These are phyloP conservation scores for Sebastes glaucus DNA, from an alignment of 2,797 vertebrate species.

Conservation along the genomic window DNA sequence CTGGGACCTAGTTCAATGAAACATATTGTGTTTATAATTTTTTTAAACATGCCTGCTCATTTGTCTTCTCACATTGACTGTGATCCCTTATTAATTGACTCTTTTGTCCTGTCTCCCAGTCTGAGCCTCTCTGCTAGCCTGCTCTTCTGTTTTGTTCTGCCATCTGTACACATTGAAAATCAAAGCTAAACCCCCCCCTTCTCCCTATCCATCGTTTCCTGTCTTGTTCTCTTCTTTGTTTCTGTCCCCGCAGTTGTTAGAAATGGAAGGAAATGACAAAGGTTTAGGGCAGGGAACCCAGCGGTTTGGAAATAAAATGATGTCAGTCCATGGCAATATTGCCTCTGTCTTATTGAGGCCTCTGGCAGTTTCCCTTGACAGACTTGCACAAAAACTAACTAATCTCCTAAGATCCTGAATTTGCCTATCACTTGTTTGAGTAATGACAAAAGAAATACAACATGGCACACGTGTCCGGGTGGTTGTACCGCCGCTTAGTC, in stretches of 20 bases:
- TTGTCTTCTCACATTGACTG: conserved; percentile 24
- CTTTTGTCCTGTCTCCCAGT: conserved; percentile 40
- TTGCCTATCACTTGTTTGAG: not conserved
- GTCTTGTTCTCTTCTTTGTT: conserved; percentile 17
- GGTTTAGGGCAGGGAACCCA: not conserved
- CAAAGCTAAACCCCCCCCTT: conserved; percentile 3
- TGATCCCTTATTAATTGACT: conserved; percentile 48
- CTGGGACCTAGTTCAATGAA: conserved; percentile 16
- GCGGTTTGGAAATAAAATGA: not conserved
- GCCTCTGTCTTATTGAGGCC: not conserved
- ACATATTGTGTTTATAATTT: not conserved
- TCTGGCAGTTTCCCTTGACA: not conserved
- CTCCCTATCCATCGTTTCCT: not conserved
- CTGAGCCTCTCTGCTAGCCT: conserved; percentile 21
- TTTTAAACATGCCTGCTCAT: conserved; percentile 20
- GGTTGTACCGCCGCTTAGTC: not conserved
- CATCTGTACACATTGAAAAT: conserved; percentile 55
- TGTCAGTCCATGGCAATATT: not conserved
- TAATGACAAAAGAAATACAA: not conserved
- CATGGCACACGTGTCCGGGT: not conserved
- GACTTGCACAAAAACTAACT: not conserved
- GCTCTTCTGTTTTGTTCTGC: conserved; percentile 52
- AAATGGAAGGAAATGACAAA: not conserved
- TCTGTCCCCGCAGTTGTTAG: conserved; percentile 3
- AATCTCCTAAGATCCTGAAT: not conserved